Evolutionary conservation across 2,113 vertebrate genomes (phyloP), one percentile per base, ranked within the genome.

Genomic region (Dromas ardeola): DNA sequence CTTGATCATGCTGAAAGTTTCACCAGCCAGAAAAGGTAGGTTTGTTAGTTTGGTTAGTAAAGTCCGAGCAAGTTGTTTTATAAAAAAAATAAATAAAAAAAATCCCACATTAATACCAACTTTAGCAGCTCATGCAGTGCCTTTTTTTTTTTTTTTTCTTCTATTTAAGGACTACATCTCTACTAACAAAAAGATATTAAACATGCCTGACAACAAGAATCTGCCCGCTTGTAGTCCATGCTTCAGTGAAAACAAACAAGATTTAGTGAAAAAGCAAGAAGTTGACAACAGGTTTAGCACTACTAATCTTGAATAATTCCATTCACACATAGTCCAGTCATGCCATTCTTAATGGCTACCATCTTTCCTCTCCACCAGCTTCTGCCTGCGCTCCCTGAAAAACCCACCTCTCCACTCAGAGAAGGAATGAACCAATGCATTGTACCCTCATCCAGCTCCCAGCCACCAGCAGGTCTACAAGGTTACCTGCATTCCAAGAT

Each of bases 1-100:
- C 98, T 98, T 99, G 99, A 98, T 99, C 99, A 99, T 99, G 99
- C 99, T 99, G 98, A 97, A 98, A 98, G 97, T 98, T 98, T 98
- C 98, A 98, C 97, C 98, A 98, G 98, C 97, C 98, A 99, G 98
- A 98, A 98, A 98, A 98, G 91, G 97, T 96, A 98, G 96, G 97
- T 95, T 98, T 98, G 98, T 99, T 98, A 99, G 98, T 98, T 97
- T 97, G 97, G 98, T 98, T 99, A 98, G 98, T 98, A 98, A 98
- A 98, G 98, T 97, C 85, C 34, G 85, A 96, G 97, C 95, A 97
- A 97, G 96, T 94, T 94, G 95, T 94, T 98, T 97, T 79, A 69
- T 11, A 47, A 36, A 49, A 36, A 34, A 32, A 38, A 55, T 21
- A 9, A 29, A 45, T 58, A 45, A 47, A 19, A 7, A 34, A 27